These are phyloP conservation scores for Tauraco hartlaubi DNA, from an alignment of 2,797 vertebrate species.

Conservation along the genomic window DNA sequence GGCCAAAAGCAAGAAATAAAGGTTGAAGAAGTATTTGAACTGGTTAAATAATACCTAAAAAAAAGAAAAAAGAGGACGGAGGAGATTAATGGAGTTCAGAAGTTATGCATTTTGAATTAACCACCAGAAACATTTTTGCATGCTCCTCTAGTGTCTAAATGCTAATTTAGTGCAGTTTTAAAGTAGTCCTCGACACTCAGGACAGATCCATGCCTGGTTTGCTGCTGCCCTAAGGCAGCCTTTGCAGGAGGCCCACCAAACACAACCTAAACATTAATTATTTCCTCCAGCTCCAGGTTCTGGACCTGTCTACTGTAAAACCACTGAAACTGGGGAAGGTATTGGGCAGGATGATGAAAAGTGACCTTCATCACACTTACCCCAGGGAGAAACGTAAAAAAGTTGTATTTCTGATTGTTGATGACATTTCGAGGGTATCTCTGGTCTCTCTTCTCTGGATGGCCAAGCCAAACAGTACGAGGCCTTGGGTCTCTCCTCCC, in stretches of 20 bases:
- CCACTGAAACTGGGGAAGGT: not conserved
- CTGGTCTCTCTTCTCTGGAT: slow-evolving; percentile 97
- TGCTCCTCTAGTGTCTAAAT: not conserved
- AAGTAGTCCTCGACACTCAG: not conserved
- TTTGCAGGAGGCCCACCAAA: not conserved
- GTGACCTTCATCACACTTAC: slow-evolving; percentile 74
- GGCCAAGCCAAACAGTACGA: slow-evolving; percentile 96
- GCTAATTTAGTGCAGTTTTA: not conserved
- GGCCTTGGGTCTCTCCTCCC: slow-evolving; percentile 93
- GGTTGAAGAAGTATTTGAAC: slow-evolving; percentile 99
- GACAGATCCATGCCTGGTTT: accelerated
- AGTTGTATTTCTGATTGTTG: slow-evolving; percentile 99
- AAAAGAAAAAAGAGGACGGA: not conserved
- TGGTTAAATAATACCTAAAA: slow-evolving; percentile 94
- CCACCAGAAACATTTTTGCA: not conserved
- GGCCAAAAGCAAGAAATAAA: slow-evolving; percentile 96
- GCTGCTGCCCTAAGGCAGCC: not conserved
- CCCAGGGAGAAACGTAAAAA: slow-evolving; percentile 96
- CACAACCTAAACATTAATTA: not conserved
- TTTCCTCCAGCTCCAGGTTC: not conserved
- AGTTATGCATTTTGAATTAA: not conserved
- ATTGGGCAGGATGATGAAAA: not conserved
- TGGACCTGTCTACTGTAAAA: not conserved
- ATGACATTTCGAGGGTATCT: slow-evolving; percentile 97
- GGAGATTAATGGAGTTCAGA: not conserved